phyloP scores from a whole-genome alignment of 35 echinoderm and acorn worm species.

The Nesometra sesokonis region DNA sequence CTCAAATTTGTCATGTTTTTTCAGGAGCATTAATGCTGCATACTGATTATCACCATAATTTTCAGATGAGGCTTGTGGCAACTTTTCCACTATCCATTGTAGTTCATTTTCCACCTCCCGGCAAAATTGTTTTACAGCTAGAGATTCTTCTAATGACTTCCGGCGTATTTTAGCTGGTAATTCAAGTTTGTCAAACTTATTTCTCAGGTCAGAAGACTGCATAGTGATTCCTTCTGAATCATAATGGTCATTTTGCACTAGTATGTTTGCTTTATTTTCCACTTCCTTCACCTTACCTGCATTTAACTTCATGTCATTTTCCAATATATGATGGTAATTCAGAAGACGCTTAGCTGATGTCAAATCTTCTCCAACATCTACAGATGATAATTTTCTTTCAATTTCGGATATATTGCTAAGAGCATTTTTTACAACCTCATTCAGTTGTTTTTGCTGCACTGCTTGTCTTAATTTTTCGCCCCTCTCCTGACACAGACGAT shows the following conservation, averaged over 20 bases:
- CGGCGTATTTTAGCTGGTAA: constrained; percentile 39
- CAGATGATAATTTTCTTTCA: constrained; percentile 35
- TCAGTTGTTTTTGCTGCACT: constrained; percentile 46
- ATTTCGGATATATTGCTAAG: constrained; percentile 49
- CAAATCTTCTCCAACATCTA: constrained; percentile 67
- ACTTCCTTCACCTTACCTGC: constrained; percentile 40
- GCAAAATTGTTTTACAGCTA: constrained; percentile 60
- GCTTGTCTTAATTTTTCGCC: constrained; percentile 70
- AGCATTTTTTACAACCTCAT: constrained; percentile 52
- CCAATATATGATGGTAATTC: constrained; percentile 84
- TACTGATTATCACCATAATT: constrained; percentile 65
- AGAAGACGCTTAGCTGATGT: constrained; percentile 73
- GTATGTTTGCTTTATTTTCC: constrained; percentile 35
- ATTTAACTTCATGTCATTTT: constrained; percentile 49
- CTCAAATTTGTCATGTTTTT: constrained; percentile 85
- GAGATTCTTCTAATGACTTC: constrained; percentile 49
- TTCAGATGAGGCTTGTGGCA: constrained; percentile 45
- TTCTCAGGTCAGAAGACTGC: constrained; percentile 34
- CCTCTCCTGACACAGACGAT: constrained; percentile 21
- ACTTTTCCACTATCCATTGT: constrained; percentile 90
- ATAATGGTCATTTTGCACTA: constrained; percentile 60
- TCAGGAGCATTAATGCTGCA: constrained; percentile 44
- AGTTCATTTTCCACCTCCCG: constrained; percentile 59
- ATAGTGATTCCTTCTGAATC: constrained; percentile 50
- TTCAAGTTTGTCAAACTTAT: constrained; percentile 45